Base-by-base conservation (phyloP, 2,113 vertebrate species). In the Numida meleagris region DNA sequence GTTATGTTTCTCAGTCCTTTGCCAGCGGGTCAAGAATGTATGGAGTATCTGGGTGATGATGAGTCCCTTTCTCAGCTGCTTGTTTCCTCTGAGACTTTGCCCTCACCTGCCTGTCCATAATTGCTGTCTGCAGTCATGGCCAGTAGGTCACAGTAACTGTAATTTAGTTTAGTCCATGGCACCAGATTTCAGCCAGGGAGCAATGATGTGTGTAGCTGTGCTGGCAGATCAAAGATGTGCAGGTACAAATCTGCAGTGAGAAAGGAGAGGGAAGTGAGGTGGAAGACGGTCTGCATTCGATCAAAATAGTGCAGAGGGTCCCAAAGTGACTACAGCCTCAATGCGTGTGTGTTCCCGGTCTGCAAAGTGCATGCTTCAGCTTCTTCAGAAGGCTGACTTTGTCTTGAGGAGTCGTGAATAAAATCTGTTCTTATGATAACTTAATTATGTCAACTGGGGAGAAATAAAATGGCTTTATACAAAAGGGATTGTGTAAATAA, bases 251-350 rank as follows among this genome's bases (percentile, higher is more conserved):
- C 67, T 72, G 46, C 27, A 24, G 66, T 31, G 23, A 58, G 76
- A 73, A 62, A 17, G 21, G n/a, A 31, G 8, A 36, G 42, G n/a
- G 4, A 50, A 23, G 34, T 46, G 57, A 23, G 58, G 3, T 65
- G 33, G 29, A 88, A 36, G 36, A 43, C 0, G 3, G 61, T 51
- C 17, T 55, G 1, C 14, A 3, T 45, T 70, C 0, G 0, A 7
- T 79, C n/a, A 77, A 73, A 77, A 18, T 81, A 34, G 31, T 29
- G 42, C 34, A 10, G 19, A n/a, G 43, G 36, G 38, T 66, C 34
- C 27, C 13, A 86, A 19, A 12, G 48, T 74, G 63, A 73, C 45
- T 4, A 25, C 43, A n/a, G 15, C n/a, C 16, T 31, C 72, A 43
- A n/a, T 53, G n/a, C 33, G 59, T 65, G 48, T 85, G 46, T 63